Evolutionary conservation across 2,797 vertebrate species (phyloP), one percentile per base, ranked within the genome.

Genomic region (Mormyrus proboscirostris): DNA sequence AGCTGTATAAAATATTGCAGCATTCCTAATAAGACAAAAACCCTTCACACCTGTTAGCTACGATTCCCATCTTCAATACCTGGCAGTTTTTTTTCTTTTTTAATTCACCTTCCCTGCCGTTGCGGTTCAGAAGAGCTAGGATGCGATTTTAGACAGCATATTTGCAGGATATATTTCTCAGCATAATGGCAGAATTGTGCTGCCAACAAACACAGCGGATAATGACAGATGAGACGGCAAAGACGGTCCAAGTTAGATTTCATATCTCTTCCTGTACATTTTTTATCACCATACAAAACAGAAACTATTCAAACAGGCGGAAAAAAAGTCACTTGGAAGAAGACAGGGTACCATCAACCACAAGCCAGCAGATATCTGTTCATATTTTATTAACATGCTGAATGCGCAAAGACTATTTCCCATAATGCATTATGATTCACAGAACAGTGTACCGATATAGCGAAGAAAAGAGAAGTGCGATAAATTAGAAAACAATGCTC

Each of bases 331-430:
- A 59, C 29, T 41, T 33, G 10, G 25, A 38, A 41, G 55, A 55
- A 57, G 14, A 29, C 22, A 22, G 16, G 38, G 44, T 49, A 79
- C 38, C 19, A 51, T 85, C 86, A 87, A 57, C 53, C 53, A 87
- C 86, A 62, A 25, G 12, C 29, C 50, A 29, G 83, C 50, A 22
- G 29, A 86, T 33, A 50, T 50, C 25, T 33, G 83, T 86, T 86
- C 50, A 86, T 53, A 79, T 79, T 41, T 79, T 79, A 79, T 79
- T 79, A 79, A 79, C 38, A 79, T 41, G 41, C 73, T 85, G 83
- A 85, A 85, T 50, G n/a, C 22, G n/a, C 47, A 14, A 50, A 25
- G 47, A 50, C 47, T 85, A 85, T 22, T 85, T 50, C 83, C 4
- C 41, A 14, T 85, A 85, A 50, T 79, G n/a, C 83, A 85, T 85